Base-by-base conservation (phyloP, 2,888 invertebrate species). In the Hanleya hanleyi region DNA sequence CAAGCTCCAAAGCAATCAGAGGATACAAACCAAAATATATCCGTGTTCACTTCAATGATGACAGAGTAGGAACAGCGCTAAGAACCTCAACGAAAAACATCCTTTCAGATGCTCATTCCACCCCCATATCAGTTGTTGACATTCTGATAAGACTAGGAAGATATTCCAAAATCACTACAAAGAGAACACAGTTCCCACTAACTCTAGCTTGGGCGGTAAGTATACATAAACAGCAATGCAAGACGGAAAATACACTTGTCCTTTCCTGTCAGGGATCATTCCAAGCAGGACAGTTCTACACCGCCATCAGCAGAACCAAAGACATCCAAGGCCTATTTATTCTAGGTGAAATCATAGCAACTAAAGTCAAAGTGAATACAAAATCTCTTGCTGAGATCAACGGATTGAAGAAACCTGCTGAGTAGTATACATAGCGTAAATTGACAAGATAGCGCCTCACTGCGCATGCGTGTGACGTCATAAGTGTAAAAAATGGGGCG, bases 181-280 rank as follows among this genome's bases (percentile, higher is more conserved):
- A 74, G 37, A 62, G 75, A 37, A 47, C 41, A 41, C 75, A 75
- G 36, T 75, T 69, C 66, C 76, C 76, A 33, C 61, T 71, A 29
- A 3, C 3, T 51, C 69, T 73, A 1, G 76, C 73, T 9, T 75
- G 75, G 70, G 72, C 69, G 36, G 67, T 73, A 2, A 76, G 73
- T 15, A 73, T 70, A 57, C 76, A 76, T 49, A 76, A 76, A 57
- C 73, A 70, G 35, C 76, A 76, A 33, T 67, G 76, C 37, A 74
- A 71, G 57, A 75, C 75, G 9, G 75, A 74, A 68, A 57, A 71
- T 47, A 33, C n/a, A 33, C 61, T 41, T 71, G 74, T 71, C 18
- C 65, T 71, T 7, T 71, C 51, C 18, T 70, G 67, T 66, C 3
- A 51, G 33, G 64, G 74, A 2, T 50, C 35, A 29, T 74, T 74